Percentiles rank a stretch among this genome's conserved stretches.
phyloP scores from a whole-genome alignment of 2,888 invertebrate genomes.

The Acrocera orbiculus region DNA sequence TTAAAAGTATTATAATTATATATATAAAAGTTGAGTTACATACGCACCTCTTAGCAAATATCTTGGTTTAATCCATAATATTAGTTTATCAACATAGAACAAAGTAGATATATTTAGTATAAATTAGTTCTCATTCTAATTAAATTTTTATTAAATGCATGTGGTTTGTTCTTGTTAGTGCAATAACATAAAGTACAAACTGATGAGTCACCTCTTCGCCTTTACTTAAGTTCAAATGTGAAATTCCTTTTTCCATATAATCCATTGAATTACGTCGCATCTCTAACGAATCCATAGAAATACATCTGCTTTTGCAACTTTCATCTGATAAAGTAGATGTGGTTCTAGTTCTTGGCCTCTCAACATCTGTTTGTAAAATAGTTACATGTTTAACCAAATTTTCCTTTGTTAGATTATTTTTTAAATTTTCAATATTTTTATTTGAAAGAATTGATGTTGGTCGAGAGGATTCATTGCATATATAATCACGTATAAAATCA shows the following conservation, averaged over 20 bases:
- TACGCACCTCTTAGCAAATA: too few relatives aligned
- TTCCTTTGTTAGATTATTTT: constrained; percentile 9
- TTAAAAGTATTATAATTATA: too few relatives aligned
- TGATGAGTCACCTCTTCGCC: constrained; percentile 5
- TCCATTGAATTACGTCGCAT: constrained; percentile 6
- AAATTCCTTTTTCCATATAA: constrained; percentile 1
- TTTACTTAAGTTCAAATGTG: neutral
- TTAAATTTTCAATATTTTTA: constrained; percentile 2
- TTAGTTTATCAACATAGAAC: too few relatives aligned
- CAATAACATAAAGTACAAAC: too few relatives aligned
- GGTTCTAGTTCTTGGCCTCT: constrained; percentile 1
- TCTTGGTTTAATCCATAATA: too few relatives aligned
- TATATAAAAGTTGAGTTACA: too few relatives aligned
- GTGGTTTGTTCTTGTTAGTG: too few relatives aligned
- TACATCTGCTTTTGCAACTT: constrained; percentile 6
- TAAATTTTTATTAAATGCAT: too few relatives aligned
- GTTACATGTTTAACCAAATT: constrained; percentile 12
- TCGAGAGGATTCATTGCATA: constrained; percentile 1
- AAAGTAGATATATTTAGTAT: too few relatives aligned
- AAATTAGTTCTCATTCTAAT: too few relatives aligned
- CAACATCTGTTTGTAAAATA: constrained; percentile 9
- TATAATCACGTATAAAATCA: constrained; percentile 10
- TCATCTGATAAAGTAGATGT: constrained; percentile 5
- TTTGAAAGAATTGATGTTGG: constrained; percentile 1
- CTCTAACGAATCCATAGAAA: constrained; percentile 12